Percentiles rank a stretch among this genome's conserved stretches.
phyloP scores from a whole-genome alignment of 64 coral and sea anemone genomes.

The Platygyra sinensis region DNA sequence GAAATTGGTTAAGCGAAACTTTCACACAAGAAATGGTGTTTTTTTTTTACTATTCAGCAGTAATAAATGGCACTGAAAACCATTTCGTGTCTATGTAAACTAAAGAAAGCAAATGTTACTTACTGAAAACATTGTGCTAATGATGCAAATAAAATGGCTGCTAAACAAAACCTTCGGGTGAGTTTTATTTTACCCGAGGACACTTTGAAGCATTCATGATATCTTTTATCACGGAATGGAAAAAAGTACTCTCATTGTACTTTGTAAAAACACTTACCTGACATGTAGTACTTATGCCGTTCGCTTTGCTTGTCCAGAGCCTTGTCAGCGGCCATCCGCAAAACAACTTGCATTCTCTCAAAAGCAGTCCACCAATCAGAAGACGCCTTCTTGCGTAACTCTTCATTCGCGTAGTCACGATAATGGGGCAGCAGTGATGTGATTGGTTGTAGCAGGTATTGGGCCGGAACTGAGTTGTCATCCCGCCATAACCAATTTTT shows the following conservation, averaged over 20 bases:
- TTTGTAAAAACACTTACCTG: constrained; percentile 51
- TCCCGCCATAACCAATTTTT: constrained; percentile 82
- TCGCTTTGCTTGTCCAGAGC: constrained; percentile 33
- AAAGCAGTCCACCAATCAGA: constrained; percentile 81
- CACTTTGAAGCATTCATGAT: background rate
- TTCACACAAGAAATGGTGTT: too few species aligned
- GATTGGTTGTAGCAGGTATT: constrained; percentile 85
- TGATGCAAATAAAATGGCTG: too few species aligned
- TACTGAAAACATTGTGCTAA: too few species aligned
- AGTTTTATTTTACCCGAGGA: too few species aligned
- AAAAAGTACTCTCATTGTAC: too few species aligned
- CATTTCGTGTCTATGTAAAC: too few species aligned
- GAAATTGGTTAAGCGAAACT: too few species aligned
- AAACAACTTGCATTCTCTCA: constrained; percentile 83
- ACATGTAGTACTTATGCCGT: constrained; percentile 80
- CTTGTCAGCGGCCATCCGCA: constrained; percentile 69
- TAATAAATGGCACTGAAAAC: too few species aligned
- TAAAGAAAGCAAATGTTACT: too few species aligned
- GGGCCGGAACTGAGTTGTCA: constrained; percentile 74
- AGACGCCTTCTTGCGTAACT: constrained; percentile 80
- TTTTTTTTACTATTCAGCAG: too few species aligned
- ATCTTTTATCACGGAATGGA: background rate
- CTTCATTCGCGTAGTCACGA: constrained; percentile 60
- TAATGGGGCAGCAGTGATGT: constrained; percentile 79
- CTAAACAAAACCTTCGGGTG: too few species aligned